Base-by-base conservation (phyloP, 2,797 vertebrate genomes). In the Epinephelus coioides region DNA sequence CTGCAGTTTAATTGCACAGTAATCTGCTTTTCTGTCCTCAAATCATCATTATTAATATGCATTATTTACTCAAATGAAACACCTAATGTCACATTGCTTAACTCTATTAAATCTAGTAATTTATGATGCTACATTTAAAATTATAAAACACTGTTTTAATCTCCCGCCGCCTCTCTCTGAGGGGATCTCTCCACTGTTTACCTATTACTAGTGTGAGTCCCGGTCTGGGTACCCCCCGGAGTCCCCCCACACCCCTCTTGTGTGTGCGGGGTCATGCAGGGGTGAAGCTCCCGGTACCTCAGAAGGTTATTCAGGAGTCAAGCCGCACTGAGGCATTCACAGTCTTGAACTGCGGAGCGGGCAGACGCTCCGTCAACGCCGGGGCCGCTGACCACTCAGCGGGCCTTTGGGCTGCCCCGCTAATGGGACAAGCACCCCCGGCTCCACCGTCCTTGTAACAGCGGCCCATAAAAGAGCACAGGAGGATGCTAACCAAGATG, bases 301-400 rank as follows among this genome's bases (percentile, higher is more conserved):
- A 40, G 93, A 91, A 95, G 95, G 96, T 96, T 96, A 96, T 94
- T 89, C 91, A 96, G 93, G 91, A 96, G 95, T 96, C 95, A 96
- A 90, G 85, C 91, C 66, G 86, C 88, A 79, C 90, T 89, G 90
- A 91, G 88, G 85, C 92, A 91, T 95, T 96, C 95, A 95, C 91
- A 89, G 91, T 86, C 84, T 84, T 92, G 90, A 93, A 90, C 92
- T 80, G 92, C 78, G 87, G 88, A 92, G 92, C 87, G 82, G 87
- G 80, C 90, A 94, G 94, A 95, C 93, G 90, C 89, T 94, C 88
- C 78, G 94, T 94, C 92, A 94, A 91, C 87, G 88, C 91, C 84
- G 86, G 34, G 78, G 66, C 81, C 65, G 87, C 90, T 93, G 94
- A 94, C 92, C 95, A 90, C 94, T 93, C 91, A 91, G 87, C 83